Evolutionary conservation across 2,113 vertebrate species (phyloP).

Genomic region (Leucopsar rothschildi): DNA sequence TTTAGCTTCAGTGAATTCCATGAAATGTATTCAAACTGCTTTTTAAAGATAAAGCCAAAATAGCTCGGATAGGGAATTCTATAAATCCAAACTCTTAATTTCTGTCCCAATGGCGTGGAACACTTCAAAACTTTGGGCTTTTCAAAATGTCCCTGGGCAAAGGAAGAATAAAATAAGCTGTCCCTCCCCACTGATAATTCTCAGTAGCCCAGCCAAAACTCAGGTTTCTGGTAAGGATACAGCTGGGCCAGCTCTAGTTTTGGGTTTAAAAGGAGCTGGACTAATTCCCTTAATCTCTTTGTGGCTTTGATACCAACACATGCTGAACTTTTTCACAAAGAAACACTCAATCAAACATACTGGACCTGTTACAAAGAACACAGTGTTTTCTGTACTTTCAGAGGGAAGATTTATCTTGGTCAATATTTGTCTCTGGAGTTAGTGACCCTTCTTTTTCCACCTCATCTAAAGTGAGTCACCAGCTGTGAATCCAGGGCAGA

Average conservation of each 20-base stretch:
- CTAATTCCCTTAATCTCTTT: background rate
- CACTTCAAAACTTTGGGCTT: background rate
- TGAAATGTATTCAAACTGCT: background rate
- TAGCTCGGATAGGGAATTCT: background rate
- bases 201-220: background rate
- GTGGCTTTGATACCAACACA: slow-evolving; percentile 5
- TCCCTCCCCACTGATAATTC: background rate
- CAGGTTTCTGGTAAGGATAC: background rate
- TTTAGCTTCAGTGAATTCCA: background rate
- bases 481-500: background rate
- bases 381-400: slow-evolving; percentile 55
- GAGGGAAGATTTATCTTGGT: slow-evolving; percentile 12
- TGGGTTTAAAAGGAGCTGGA: background rate
- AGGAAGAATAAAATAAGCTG: background rate
- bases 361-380: slow-evolving; percentile 35
- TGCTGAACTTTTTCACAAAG: slow-evolving; percentile 39
- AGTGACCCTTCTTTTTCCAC: slow-evolving; percentile 46
- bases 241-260: background rate
- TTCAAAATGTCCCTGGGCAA: background rate
- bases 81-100: background rate
- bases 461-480: background rate
- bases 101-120: background rate
- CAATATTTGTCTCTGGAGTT: slow-evolving; percentile 50
- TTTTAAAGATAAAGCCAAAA: background rate
- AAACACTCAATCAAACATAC: slow-evolving; percentile 5